Percentiles rank a stretch among this genome's conserved stretches.
Evolutionary conservation across 2,113 vertebrate species (phyloP).

Genomic region (Chaetodon trifascialis): DNA sequence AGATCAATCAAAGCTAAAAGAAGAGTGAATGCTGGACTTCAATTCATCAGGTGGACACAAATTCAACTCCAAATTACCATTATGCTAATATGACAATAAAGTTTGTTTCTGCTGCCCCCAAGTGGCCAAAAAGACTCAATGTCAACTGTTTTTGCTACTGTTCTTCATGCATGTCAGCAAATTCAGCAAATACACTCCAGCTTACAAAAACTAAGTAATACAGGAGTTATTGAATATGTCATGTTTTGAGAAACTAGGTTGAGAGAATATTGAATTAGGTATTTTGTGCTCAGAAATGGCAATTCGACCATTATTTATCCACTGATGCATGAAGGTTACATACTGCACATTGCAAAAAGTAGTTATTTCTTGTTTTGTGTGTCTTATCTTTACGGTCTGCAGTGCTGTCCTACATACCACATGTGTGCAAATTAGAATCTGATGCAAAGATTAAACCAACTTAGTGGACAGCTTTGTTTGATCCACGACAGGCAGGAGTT

Average conservation of each 20-base stretch:
- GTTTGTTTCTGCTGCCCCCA: not conserved
- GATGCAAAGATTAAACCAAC: conserved; percentile 1
- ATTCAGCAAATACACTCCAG: not conserved
- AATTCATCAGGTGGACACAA: no score
- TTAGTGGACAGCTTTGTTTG: conserved; percentile 16
- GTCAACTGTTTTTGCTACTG: not conserved
- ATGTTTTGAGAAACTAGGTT: not conserved
- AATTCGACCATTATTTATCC: not conserved
- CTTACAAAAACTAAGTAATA: not conserved
- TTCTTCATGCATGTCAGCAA: not conserved
- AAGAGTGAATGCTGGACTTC: no score
- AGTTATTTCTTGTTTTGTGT: no score
- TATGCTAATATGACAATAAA: not conserved
- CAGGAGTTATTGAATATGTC: not conserved
- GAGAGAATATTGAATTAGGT: not conserved
- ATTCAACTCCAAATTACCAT: no score
- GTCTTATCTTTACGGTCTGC: not conserved
- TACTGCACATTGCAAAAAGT: not conserved
- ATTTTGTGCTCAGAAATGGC: not conserved
- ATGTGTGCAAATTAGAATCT: not conserved
- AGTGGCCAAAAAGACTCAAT: not conserved
- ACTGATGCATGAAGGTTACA: not conserved
- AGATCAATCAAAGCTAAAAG: no score
- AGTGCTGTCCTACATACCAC: not conserved
- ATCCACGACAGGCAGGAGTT: conserved; percentile 1